Evolutionary conservation across 2,797 vertebrate species (phyloP), one percentile per base, ranked within the genome.

Genomic region (Lagorchestes hirsutus): DNA sequence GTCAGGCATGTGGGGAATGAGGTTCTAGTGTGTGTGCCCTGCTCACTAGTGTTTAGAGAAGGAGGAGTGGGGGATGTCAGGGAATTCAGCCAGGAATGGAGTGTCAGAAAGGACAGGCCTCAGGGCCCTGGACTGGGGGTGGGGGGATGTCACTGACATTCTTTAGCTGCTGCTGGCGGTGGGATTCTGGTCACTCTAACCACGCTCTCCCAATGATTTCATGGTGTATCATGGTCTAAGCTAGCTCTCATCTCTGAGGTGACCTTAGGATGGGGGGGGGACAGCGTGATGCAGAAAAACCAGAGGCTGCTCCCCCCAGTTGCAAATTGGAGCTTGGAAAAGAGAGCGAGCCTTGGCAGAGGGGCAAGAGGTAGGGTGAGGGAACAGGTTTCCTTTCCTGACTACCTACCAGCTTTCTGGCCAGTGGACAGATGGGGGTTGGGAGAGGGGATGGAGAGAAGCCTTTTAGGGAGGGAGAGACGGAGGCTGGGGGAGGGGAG

Each of bases 1-100:
- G 91, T 92, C 13, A 59, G 92, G 91, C 90, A 90, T 34, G 52
- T 96, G 87, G 91, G 24, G 93, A 97, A 94, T 93, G 96, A 96
- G 34, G 54, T 34, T 93, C 55, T 55, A 95, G 74, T 54, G 40
- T 87, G 40, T 87, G 40, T 87, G 24, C 40, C 22, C 40, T 87
- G 87, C 87, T 92, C 93, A 95, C 1, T 4, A 46, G 92, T n/a
- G 52, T 40, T 96, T 96, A 93, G 62, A 94, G 92, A 52, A 94
- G 28, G 34, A 56, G 55, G 50, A 40, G 40, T 40, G 67, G 1
- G n/a, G 31, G 31, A 4, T 14, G 67, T 22, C 67, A n/a, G 40
- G 40, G 74, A 87, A 87, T 87, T 50, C 40, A 87, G 5, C 40
- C 74, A 50, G 34, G 40, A 46, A 87, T 87, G 74, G 10, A 46